Percentiles rank a stretch among this genome's conserved stretches.
Conservation (phyloP, 2,888 invertebrate species). For the Scotopteryx bipunctaria region DNA sequence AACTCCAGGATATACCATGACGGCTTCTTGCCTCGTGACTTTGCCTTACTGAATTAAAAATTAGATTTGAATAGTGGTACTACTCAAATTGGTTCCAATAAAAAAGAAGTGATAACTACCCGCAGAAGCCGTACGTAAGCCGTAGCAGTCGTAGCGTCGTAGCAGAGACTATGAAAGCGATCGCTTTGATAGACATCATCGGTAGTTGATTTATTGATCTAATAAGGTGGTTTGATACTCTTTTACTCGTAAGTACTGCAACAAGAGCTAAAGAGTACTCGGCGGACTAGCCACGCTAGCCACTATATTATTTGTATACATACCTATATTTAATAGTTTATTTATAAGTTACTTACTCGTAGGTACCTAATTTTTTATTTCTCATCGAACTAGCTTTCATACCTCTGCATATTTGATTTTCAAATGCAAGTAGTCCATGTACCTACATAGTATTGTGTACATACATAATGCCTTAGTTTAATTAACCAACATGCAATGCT, state of each 20-base stretch:
- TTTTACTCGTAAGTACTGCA: no score
- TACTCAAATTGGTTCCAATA: neutral
- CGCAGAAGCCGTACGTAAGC: no score
- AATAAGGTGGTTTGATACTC: no score
- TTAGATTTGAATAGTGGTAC: neutral
- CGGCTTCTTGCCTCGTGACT: neutral
- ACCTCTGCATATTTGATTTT: neutral
- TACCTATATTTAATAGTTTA: no score
- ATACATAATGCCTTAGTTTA: neutral
- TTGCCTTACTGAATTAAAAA: neutral
- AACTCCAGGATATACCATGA: slow-evolving; percentile 8
- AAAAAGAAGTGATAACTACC: no score
- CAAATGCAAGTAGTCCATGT: neutral
- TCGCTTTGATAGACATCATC: no score
- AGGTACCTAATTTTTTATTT: neutral
- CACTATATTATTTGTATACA: no score
- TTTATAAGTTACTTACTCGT: neutral
- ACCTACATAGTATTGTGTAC: neutral
- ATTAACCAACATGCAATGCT: neutral
- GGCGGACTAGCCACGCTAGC: no score
- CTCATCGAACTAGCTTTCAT: neutral
- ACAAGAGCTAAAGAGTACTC: no score
- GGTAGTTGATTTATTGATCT: no score
- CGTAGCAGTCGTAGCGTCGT: no score
- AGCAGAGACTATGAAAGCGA: no score